These are phyloP conservation scores for Ciconia stormi DNA, from an alignment of 2,113 vertebrate genomes.

Conservation along the genomic window DNA sequence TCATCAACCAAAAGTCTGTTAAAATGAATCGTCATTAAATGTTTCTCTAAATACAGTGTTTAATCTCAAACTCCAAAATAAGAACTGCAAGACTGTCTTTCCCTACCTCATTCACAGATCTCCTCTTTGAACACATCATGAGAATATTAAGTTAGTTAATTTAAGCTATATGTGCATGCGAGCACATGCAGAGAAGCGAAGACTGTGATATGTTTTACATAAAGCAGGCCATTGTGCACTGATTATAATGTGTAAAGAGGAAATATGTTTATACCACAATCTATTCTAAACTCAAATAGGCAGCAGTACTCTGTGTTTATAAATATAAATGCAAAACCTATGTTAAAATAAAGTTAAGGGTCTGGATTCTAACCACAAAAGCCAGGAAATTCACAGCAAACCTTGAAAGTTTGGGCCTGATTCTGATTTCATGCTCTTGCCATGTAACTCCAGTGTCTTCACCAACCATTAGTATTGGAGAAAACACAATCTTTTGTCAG, in stretches of 20 bases:
- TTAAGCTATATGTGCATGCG: slow-evolving; percentile 65
- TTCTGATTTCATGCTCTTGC: neutral
- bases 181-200: slow-evolving; percentile 65
- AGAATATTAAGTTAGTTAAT: slow-evolving; percentile 74
- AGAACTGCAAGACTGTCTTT: slow-evolving; percentile 64
- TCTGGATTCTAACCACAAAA: slow-evolving; percentile 59
- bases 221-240: slow-evolving; percentile 76
- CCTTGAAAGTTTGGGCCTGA: neutral
- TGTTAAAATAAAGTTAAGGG: slow-evolving; percentile 54
- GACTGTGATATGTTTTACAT: slow-evolving; percentile 79
- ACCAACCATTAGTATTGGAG: neutral
- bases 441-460: neutral
- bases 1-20: slow-evolving; percentile 69
- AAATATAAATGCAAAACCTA: slow-evolving; percentile 74
- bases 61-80: slow-evolving; percentile 71
- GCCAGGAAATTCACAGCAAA: slow-evolving; percentile 14
- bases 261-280: slow-evolving; percentile 79
- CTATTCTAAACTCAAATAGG: slow-evolving; percentile 74
- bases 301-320: slow-evolving; percentile 73
- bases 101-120: slow-evolving; percentile 73
- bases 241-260: slow-evolving; percentile 81
- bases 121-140: slow-evolving; percentile 75
- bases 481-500: neutral
- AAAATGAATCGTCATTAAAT: slow-evolving; percentile 71
- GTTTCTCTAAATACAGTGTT: slow-evolving; percentile 60